Evolutionary conservation across 2,113 vertebrate species (phyloP).

Genomic region (Paracanthobrama guichenoti): DNA sequence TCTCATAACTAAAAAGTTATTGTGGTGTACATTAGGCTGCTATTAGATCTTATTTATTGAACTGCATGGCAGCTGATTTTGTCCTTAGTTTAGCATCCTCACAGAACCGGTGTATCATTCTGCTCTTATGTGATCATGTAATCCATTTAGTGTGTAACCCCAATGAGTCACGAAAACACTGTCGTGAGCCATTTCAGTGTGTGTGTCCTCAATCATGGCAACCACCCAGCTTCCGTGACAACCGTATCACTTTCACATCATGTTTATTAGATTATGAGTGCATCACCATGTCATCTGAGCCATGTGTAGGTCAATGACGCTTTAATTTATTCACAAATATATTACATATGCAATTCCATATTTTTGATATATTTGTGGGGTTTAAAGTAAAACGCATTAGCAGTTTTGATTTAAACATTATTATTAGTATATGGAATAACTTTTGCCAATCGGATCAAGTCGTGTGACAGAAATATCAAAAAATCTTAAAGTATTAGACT

Average conservation of each 20-base stretch:
- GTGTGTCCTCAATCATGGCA: conserved; percentile 3
- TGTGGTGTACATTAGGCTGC: not conserved
- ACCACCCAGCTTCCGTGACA: not conserved
- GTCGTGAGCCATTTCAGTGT: not conserved
- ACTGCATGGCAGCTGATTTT: not conserved
- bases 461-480: not conserved
- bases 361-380: not conserved
- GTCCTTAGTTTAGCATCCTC: not conserved
- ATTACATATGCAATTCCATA: not conserved
- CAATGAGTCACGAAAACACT: not conserved
- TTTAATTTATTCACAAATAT: not conserved
- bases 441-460: not conserved
- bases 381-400: not conserved
- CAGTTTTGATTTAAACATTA: not conserved
- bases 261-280: not conserved
- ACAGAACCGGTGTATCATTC: not conserved
- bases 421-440: not conserved
- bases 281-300: conserved; percentile 24
- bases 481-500: too few relatives aligned
- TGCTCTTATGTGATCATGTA: not conserved
- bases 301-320: not conserved
- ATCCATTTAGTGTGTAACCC: conserved; percentile 9
- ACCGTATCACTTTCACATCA: conserved; percentile 14
- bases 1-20: too few relatives aligned
- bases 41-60: not conserved